Conservation (phyloP, 2,888 invertebrate species). For the Corbicula japonica region DNA sequence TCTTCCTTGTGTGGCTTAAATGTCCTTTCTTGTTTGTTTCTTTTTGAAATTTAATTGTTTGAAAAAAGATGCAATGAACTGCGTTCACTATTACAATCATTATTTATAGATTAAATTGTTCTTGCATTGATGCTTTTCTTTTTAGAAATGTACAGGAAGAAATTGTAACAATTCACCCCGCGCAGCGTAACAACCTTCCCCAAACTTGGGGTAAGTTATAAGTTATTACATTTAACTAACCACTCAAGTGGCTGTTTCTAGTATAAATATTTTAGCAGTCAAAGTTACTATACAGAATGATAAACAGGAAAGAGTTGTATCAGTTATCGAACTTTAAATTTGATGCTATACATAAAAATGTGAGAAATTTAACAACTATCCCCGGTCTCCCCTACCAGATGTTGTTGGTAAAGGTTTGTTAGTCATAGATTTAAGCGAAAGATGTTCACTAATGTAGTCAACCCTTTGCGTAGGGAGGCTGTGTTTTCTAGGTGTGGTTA, state of each 20-base stretch:
- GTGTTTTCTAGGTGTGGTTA: too few relatives aligned
- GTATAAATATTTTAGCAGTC: neutral
- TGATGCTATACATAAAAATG: neutral
- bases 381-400: conserved; percentile 10
- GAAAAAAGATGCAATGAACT: too few relatives aligned
- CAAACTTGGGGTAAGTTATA: conserved; percentile 13
- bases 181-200: conserved; percentile 19
- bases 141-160: neutral
- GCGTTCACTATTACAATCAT: too few relatives aligned
- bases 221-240: conserved; percentile 25
- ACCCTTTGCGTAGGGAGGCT: too few relatives aligned
- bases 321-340: neutral
- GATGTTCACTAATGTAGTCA: too few relatives aligned
- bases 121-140: neutral
- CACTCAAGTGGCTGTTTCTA: neutral
- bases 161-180: conserved; percentile 29
- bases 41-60: too few relatives aligned
- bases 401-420: too few relatives aligned
- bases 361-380: neutral
- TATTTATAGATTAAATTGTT: neutral
- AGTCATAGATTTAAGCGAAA: too few relatives aligned
- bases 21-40: too few relatives aligned
- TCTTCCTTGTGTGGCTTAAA: too few relatives aligned
- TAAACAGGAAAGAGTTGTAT: conserved; percentile 1
- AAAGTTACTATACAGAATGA: too few relatives aligned